These are phyloP conservation scores for Drosophila cracens DNA, from an alignment of 2,888 invertebrate genomes.

Conservation along the genomic window DNA sequence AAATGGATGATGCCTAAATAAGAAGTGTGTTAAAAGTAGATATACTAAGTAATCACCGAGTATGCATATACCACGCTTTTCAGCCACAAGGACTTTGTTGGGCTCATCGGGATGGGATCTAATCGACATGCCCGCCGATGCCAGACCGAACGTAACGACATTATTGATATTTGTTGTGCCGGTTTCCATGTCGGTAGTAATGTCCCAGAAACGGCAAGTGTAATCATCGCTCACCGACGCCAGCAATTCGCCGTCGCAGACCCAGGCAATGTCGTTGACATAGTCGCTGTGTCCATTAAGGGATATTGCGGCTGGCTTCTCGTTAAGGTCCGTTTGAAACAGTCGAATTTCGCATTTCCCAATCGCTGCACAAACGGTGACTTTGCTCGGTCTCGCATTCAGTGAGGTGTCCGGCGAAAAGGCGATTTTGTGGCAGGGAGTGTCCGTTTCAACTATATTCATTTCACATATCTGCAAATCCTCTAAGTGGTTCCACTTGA, in stretches of 20 bases:
- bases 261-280: conserved; percentile 89
- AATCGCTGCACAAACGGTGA: conserved; percentile 85
- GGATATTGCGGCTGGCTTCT: conserved; percentile 83
- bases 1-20: conserved; percentile 87
- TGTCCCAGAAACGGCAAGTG: conserved; percentile 89
- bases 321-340: conserved; percentile 86
- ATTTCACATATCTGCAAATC: conserved; percentile 83
- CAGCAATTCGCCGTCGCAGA: conserved; percentile 88
- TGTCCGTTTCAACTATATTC: conserved; percentile 85
- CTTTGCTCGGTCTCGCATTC: conserved; percentile 86
- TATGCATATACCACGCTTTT: conserved; percentile 86
- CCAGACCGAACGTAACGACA: conserved; percentile 87
- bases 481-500: conserved; percentile 86
- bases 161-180: conserved; percentile 86
- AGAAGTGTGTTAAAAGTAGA: background rate
- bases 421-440: conserved; percentile 86
- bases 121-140: conserved; percentile 89
- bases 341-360: conserved; percentile 87
- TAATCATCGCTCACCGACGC: conserved; percentile 92
- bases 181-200: conserved; percentile 83
- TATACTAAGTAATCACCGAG: no score
- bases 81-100: conserved; percentile 90
- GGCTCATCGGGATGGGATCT: conserved; percentile 90
- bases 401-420: conserved; percentile 88
- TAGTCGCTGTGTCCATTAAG: conserved; percentile 88